phyloP scores from a whole-genome alignment of 2,113 vertebrate species.

The Seriola quinqueradiata region DNA sequence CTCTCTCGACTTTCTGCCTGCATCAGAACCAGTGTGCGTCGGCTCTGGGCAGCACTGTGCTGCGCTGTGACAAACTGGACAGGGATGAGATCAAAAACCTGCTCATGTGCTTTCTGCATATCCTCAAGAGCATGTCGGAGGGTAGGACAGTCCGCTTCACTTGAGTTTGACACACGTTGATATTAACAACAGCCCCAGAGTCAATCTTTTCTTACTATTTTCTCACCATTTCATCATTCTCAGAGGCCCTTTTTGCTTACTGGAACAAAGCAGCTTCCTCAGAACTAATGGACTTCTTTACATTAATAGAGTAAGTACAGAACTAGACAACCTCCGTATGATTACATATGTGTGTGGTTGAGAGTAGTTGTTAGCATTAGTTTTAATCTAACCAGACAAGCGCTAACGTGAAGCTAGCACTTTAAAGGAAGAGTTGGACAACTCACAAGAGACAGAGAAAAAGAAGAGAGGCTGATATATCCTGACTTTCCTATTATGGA shows the following conservation, averaged over 20 bases:
- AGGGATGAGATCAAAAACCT: constrained; percentile 95
- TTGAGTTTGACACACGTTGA: not conserved
- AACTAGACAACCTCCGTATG: not conserved
- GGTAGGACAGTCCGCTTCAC: constrained; percentile 80
- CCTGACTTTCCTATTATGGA: too few species aligned
- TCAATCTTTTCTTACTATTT: not conserved
- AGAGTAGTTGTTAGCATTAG: too few species aligned
- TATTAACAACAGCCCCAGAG: not conserved
- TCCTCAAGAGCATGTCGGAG: constrained; percentile 98
- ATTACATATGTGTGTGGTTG: not conserved
- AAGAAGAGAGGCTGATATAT: too few species aligned
- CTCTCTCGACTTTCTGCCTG: constrained; percentile 29
- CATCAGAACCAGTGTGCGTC: constrained; percentile 88
- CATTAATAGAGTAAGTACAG: constrained; percentile 93
- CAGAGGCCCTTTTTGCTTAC: constrained; percentile 95
- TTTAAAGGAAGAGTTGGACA: too few species aligned
- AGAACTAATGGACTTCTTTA: constrained; percentile 98
- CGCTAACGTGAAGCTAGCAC: too few species aligned
- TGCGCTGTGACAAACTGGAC: constrained; percentile 96
- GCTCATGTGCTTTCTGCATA: constrained; percentile 96
- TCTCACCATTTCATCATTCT: constrained; percentile 2
- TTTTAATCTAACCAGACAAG: too few species aligned
- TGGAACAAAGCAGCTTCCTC: constrained; percentile 95
- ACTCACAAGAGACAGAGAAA: too few species aligned
- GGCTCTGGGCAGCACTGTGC: constrained; percentile 87